Percentiles rank a stretch among this genome's conserved stretches.
These are phyloP conservation scores for Euproctis similis DNA, from an alignment of 2,888 invertebrate species.

Conservation along the genomic window DNA sequence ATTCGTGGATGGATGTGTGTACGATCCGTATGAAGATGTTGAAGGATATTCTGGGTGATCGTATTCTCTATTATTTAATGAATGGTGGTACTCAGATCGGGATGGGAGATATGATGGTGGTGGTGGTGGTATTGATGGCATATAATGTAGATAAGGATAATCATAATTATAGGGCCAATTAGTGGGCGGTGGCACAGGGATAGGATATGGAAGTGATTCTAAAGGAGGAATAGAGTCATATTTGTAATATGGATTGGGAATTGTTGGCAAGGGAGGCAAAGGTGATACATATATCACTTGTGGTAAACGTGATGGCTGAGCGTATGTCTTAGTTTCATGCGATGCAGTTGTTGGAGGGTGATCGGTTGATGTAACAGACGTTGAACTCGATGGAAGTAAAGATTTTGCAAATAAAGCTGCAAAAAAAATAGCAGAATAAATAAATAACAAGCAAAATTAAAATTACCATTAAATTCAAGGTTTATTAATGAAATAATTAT, in stretches of 20 bases:
- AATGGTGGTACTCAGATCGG: background rate
- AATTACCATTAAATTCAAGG: too few species aligned
- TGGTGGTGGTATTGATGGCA: constrained; percentile 1
- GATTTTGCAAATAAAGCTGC: constrained; percentile 31
- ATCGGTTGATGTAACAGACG: constrained; percentile 22
- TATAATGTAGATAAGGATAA: constrained; percentile 5
- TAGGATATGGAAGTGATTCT: constrained; percentile 8
- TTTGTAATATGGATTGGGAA: constrained; percentile 11
- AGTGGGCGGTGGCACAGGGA: constrained; percentile 3
- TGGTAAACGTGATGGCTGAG: constrained; percentile 26
- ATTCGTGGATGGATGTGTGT: too few species aligned
- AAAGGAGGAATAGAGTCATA: constrained; percentile 9
- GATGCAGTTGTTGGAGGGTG: constrained; percentile 18
- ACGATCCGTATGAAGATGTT: constrained; percentile 7
- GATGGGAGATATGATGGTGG: constrained; percentile 1
- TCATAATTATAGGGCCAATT: constrained; percentile 10
- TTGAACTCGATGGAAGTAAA: constrained; percentile 18
- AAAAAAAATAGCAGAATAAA: background rate
- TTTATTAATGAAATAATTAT: too few species aligned
- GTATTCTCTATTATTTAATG: constrained; percentile 7
- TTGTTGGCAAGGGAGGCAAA: constrained; percentile 16
- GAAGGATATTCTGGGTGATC: constrained; percentile 19
- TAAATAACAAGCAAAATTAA: too few species aligned
- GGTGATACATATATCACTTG: constrained; percentile 41
- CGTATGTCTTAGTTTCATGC: constrained; percentile 27